Base-by-base conservation (phyloP, 64 coral and sea anemone species). In the Pocillopora damicornis region DNA sequence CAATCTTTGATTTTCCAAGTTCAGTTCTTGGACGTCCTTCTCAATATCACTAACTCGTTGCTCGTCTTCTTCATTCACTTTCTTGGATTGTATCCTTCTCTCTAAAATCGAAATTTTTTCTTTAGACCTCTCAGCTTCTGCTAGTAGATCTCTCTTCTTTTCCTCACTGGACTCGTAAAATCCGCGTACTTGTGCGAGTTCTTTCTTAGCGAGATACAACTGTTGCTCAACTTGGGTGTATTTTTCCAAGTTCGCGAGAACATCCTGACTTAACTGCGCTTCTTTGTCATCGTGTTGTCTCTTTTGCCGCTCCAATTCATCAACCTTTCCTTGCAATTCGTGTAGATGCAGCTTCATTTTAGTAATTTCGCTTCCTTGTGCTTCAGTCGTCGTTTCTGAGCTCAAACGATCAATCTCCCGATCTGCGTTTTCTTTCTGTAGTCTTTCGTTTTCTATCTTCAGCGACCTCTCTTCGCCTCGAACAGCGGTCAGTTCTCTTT, bases 331-430 rank as follows among this genome's bases (percentile, higher is more conserved):
- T 81, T 87, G 88, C n/a, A 84, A 59, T 73, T 79, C 56, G 30
- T 87, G 77, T n/a, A 96, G 78, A 60, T 78, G 63, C 25, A 77
- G 45, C 73, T 93, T 93, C 61, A 96, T 69, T 23, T 89, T 77
- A 15, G 61, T 51, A 5, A 93, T 76, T 60, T 69, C 90, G 1
- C 68, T 86, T 17, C 86, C 68, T 45, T 79, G 87, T 15, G 88
- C 91, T 79, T 87, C 89, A 9, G 71, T 87, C 1, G 79, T 87
- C 17, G 86, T 87, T 73, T 96, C 88, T 45, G 82, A 86, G 61
- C 88, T 92, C 76, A 96, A 72, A 20, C 88, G 89, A 45, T 90
- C 91, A 71, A 96, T 95, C 73, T 96, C 94, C 58, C 80, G 90
- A 34, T 93, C 88, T 0, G 94, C 88, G 18, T 87, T 93, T 22